phyloP scores from a whole-genome alignment of 2,797 vertebrate genomes.

The Tangara arthus region DNA sequence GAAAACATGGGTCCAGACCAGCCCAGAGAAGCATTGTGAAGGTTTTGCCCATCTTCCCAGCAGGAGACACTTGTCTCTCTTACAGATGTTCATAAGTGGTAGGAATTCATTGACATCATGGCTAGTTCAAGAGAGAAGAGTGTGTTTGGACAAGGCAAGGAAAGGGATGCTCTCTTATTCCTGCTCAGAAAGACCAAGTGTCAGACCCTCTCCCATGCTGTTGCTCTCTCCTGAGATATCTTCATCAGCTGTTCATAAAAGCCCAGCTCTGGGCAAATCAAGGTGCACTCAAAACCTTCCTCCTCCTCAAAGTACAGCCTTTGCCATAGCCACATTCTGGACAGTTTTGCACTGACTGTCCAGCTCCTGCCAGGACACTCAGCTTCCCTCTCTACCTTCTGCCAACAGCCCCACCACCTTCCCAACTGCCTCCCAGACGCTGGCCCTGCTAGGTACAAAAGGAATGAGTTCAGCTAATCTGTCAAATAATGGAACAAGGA shows the following conservation, averaged over 20 bases:
- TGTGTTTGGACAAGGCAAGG: neutral
- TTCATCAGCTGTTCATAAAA: neutral
- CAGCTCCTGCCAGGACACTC: neutral
- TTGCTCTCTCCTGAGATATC: neutral
- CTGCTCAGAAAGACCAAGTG: neutral
- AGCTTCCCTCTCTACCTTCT: neutral
- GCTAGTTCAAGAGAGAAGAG: neutral
- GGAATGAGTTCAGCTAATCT: neutral
- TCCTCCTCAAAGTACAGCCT: neutral
- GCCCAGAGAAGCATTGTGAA: neutral
- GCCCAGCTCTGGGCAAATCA: neutral
- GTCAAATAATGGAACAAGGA: neutral
- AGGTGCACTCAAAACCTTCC: neutral
- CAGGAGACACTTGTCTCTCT: neutral
- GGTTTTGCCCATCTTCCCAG: neutral
- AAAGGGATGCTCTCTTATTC: neutral
- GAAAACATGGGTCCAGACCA: neutral
- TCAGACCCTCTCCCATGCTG: neutral
- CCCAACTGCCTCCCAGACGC: fast-evolving
- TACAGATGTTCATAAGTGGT: neutral
- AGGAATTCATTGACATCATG: neutral
- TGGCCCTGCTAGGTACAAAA: neutral
- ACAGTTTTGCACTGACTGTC: neutral
- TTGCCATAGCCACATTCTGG: neutral
- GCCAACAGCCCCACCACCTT: fast-evolving